Base-by-base conservation (phyloP, 2,113 vertebrate species). In the Colinus virginianus region DNA sequence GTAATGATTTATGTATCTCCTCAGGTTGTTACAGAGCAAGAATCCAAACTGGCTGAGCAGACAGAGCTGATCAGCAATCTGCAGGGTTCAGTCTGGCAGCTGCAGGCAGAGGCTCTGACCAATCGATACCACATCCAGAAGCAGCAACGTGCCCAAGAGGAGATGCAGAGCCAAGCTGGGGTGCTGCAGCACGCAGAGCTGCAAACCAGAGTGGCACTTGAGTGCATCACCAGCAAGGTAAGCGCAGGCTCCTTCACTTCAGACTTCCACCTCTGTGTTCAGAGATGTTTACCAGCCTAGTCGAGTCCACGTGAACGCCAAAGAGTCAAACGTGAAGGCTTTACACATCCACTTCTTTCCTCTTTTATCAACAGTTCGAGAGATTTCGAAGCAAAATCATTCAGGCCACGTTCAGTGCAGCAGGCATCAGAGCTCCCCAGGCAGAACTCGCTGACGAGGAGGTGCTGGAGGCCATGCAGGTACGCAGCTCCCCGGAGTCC, bases 381-480 rank as follows among this genome's bases (percentile, higher is more conserved):
- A 95, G 96, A 14, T 96, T 91, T 1, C 77, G 97, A 8, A 97
- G 70, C 87, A 97, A 95, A 93, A 94, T 98, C 38, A 91, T 98
- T 16, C 97, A 98, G 91, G 97, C 96, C 1, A 58, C 95, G 0
- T 98, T 97, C 81, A 95, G 78, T 3, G 2, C 58, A 0, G 36
- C 84, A 1, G 97, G 97, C 53, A 62, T 19, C 88, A 97, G 87
- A 38, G 22, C 84, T 2, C 78, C 92, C 4, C 19, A 20, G 38
- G 71, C 23, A 0, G 97, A 98, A 85, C 88, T 97, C 67, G 82
- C 92, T 0, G 98, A 98, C 0, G 56, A 59, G 1, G 96, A 97
- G 26, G 51, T 97, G 63, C 94, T 98, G 59, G 97, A 98, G 5
- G 88, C 91, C 15, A 58, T 98, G 91, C 98, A 98, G 97, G 98